Evolutionary conservation across 2,113 vertebrate genomes (phyloP), one percentile per base, ranked within the genome.

Genomic region (Eulemur macaco): DNA sequence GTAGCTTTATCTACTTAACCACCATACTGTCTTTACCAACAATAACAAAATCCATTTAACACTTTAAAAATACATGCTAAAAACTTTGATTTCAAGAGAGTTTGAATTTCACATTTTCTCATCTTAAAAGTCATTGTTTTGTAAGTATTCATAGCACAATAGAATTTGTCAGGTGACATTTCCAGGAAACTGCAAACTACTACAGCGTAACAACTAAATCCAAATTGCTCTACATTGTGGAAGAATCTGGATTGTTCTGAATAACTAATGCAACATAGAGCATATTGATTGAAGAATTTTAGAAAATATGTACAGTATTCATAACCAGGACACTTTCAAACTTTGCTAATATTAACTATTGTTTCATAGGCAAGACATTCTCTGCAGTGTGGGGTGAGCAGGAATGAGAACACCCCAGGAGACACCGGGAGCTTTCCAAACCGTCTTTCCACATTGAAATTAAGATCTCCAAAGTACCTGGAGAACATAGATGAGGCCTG

Each of bases 91-190:
- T 91, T 92, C 85, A 77, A 58, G 37, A 58, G 42, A 45, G 63
- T 11, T 20, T 56, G 10, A 95, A 93, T 39, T 87, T 87, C 42
- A 39, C n/a, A 83, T 86, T 83, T 95, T 92, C 66, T 80, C 45
- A 25, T 93, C 89, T 94, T 82, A 85, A 88, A 89, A 83, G 31
- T 68, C 50, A 94, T 86, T 96, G 91, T 91, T 86, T 68, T 81
- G 1, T 54, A 91, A 81, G 56, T 91, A 97, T 91, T 97, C 96
- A 86, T 97, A 96, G 86, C 89, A 96, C 96, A 96, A 93, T 54
- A 64, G 81, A 60, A 82, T 80, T 50, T 92, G 54, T 93, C 73
- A 58, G 84, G 82, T 91, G 95, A 93, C 63, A 86, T 74, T 92
- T 93, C 47, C 87, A 95, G 91, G 85, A 95, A 95, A 96, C 68